Percentiles rank a stretch among this genome's conserved stretches.
phyloP scores from a whole-genome alignment of 2,113 vertebrate species.

The Boleophthalmus pectinirostris region DNA sequence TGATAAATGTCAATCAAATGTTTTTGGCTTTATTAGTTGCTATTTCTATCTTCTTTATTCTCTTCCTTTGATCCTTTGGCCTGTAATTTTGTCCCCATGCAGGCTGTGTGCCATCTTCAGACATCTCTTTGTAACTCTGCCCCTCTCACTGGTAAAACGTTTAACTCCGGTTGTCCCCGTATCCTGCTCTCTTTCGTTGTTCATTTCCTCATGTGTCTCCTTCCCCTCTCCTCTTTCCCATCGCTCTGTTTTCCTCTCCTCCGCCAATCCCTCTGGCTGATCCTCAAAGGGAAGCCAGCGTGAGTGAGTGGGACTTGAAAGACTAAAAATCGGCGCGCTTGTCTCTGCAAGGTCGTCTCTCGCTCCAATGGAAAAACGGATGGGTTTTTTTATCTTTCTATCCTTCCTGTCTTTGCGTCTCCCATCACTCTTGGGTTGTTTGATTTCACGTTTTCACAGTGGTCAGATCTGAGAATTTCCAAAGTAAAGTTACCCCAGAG shows the following conservation, averaged over 20 bases:
- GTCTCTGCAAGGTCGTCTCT: conserved; percentile 72
- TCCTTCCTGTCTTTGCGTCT: conserved; percentile 40
- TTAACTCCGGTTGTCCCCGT: conserved; percentile 42
- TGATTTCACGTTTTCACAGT: conserved; percentile 71
- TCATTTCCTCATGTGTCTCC: conserved; percentile 31
- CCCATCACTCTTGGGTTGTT: conserved; percentile 68
- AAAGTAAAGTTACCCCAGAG: conserved; percentile 64
- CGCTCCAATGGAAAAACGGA: conserved; percentile 48
- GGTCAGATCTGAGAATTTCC: conserved; percentile 56
- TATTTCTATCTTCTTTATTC: conserved; percentile 2
- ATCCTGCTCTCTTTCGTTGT: neutral
- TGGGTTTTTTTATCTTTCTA: conserved; percentile 53
- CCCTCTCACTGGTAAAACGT: conserved; percentile 23
- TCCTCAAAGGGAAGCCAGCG: conserved; percentile 72
- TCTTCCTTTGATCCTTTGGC: neutral
- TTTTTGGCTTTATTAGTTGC: conserved; percentile 30
- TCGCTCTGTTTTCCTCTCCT: conserved; percentile 65
- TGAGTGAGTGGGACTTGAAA: conserved; percentile 76
- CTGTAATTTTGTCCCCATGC: neutral
- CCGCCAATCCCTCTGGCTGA: conserved; percentile 76
- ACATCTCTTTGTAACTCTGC: conserved; percentile 1
- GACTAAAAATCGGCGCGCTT: conserved; percentile 63
- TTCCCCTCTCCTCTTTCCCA: conserved; percentile 48
- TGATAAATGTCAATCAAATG: conserved; percentile 32
- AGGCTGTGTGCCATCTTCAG: neutral